phyloP scores from a whole-genome alignment of 2,888 invertebrate species.

The Yponomeuta malinellus region DNA sequence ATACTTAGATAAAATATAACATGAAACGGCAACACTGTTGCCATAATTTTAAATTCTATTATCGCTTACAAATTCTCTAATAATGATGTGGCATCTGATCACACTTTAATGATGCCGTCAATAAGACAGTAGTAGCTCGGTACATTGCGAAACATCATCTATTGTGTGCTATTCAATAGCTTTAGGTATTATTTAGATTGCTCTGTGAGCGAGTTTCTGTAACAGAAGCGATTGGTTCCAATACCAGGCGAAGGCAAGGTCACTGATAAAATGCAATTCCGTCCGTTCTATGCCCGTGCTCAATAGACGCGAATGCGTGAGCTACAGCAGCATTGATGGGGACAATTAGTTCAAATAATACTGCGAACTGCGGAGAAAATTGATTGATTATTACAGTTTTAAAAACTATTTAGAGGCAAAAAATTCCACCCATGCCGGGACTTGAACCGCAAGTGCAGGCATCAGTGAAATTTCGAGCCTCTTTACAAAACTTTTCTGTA shows the following conservation, averaged over 20 bases:
- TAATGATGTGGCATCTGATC: background rate
- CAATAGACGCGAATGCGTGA: background rate
- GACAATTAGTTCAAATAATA: background rate
- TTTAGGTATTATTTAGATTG: background rate
- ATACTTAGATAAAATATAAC: background rate
- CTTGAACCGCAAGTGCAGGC: no score
- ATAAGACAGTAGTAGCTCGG: background rate
- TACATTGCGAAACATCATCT: background rate
- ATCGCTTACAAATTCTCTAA: background rate
- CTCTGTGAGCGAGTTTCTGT: background rate
- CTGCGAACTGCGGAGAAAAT: no score
- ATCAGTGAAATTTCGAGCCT: no score
- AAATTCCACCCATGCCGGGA: no score
- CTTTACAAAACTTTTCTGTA: no score
- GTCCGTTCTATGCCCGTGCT: background rate
- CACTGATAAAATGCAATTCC: background rate
- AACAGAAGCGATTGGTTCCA: background rate
- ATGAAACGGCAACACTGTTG: background rate
- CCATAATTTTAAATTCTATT: background rate
- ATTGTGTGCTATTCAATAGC: background rate
- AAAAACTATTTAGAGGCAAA: background rate
- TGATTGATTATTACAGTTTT: background rate
- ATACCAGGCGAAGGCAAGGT: background rate
- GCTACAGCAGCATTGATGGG: background rate
- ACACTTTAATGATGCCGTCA: background rate